phyloP scores from a whole-genome alignment of 2,797 vertebrate genomes.

The Galagoides demidoff region DNA sequence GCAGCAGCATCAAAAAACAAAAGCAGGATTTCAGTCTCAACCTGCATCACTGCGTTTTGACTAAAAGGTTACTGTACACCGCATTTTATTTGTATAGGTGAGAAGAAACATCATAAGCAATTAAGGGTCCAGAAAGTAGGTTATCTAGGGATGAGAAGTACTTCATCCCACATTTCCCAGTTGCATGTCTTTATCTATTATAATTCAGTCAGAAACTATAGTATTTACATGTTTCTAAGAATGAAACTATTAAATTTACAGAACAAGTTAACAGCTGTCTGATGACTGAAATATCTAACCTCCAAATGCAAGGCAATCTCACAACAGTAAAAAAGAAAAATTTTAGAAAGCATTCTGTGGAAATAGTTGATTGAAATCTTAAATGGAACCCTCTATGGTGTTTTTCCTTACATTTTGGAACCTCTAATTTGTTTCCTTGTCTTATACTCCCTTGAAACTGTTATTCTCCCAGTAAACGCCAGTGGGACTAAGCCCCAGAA shows the following conservation, averaged over 20 bases:
- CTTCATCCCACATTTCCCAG: conserved; percentile 40
- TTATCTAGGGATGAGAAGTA: not conserved
- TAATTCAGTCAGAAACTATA: conserved; percentile 61
- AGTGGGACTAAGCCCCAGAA: conserved; percentile 5
- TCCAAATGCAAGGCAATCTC: conserved; percentile 33
- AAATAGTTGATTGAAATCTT: conserved; percentile 13
- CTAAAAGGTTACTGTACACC: too few species aligned
- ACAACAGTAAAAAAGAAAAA: conserved; percentile 45
- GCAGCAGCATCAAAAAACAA: too few species aligned
- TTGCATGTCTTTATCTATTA: conserved; percentile 62
- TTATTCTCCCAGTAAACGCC: conserved; percentile 30
- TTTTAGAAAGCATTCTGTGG: conserved; percentile 36
- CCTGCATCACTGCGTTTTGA: too few species aligned
- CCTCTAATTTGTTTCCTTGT: conserved; percentile 32
- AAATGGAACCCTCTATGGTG: not conserved
- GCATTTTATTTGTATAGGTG: too few species aligned
- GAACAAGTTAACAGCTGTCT: conserved; percentile 49
- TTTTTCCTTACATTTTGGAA: not conserved
- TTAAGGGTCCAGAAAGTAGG: too few species aligned
- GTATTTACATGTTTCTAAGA: conserved; percentile 74
- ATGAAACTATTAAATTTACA: conserved; percentile 53
- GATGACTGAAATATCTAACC: conserved; percentile 20
- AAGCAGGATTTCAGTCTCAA: too few species aligned
- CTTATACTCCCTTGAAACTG: not conserved
- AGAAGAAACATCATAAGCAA: too few species aligned